phyloP scores from a whole-genome alignment of 2,113 vertebrate species.

The Pterocles burchelli region DNA sequence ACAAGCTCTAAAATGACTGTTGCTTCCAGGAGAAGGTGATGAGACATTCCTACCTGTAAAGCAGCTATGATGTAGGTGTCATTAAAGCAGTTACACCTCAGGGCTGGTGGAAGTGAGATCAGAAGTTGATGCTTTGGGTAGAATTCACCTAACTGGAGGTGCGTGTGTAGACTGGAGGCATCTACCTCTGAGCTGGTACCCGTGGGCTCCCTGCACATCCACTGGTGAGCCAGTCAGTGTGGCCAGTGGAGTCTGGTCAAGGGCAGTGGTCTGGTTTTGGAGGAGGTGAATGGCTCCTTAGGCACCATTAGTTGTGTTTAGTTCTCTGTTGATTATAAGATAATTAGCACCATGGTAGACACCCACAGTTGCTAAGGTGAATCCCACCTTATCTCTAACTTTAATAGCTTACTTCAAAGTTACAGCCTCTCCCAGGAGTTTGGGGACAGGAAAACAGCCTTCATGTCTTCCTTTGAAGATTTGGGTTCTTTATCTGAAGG shows the following conservation, averaged over 20 bases:
- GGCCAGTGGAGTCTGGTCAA: neutral
- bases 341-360: neutral
- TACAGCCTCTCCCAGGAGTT: neutral
- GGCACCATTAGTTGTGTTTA: neutral
- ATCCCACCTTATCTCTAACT: neutral
- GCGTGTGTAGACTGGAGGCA: neutral
- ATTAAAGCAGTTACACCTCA: neutral
- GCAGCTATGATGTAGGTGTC: neutral
- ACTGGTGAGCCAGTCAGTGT: neutral
- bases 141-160: neutral
- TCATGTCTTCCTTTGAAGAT: slow-evolving; percentile 13
- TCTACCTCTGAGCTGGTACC: neutral
- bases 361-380: neutral
- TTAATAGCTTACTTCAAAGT: slow-evolving; percentile 1
- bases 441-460: neutral
- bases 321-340: neutral
- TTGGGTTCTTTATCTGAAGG: neutral
- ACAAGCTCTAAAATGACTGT: neutral
- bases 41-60: neutral
- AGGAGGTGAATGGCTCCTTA: neutral
- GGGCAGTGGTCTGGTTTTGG: neutral
- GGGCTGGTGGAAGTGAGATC: neutral
- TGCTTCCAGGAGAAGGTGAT: neutral
- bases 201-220: neutral
- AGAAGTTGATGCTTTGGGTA: neutral